Base-by-base conservation (phyloP, 23 tunicate species). In the Trididemnum nubilum region DNA sequence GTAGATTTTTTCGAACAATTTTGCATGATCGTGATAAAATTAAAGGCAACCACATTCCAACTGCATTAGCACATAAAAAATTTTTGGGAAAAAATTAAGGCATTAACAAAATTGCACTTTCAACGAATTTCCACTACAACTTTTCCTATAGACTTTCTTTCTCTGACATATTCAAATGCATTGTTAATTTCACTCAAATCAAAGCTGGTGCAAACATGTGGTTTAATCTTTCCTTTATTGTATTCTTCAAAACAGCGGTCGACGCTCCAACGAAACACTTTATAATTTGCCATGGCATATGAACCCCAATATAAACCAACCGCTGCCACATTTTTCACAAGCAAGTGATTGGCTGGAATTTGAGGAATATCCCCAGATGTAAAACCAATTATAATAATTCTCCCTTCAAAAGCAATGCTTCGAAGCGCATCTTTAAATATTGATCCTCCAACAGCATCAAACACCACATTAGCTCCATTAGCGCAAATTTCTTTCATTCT, bases 391-490 rank as follows among this genome's bases (percentile, higher is more conserved):
- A 93, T 83, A 23, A 93, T 25, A 40, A 93, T 58, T 51, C 92
- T 65, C 24, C 98, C 98, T 64, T 93, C 98, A 61, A 66, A 78
- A 1, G 93, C 93, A 57, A 93, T 75, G 78, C 98, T 80, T 29
- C 93, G 36, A 0, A 93, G 80, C 1, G 90, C 78, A 80, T 88
- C 93, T 84, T 93, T 93, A 35, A 87, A 93, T 35, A 69, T 82
- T n/a, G 82, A 67, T 51, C 98, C 98, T 2, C 98, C 98, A 34
- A 93, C 98, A 25, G 92, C 78, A 77, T 93, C 98, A 93, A 93
- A 93, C 75, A 93, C 87, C 35, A 93, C 87, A 84, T 93, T 82
- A 28, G 84, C 98, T 37, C 98, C 98, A 34, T 52, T 21, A 25
- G 81, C 72, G 29, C 77, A 71, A 9, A 87, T 80, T 49, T 77